phyloP scores from a whole-genome alignment of 2,797 vertebrate species.

The Acipenser oxyrinchus region DNA sequence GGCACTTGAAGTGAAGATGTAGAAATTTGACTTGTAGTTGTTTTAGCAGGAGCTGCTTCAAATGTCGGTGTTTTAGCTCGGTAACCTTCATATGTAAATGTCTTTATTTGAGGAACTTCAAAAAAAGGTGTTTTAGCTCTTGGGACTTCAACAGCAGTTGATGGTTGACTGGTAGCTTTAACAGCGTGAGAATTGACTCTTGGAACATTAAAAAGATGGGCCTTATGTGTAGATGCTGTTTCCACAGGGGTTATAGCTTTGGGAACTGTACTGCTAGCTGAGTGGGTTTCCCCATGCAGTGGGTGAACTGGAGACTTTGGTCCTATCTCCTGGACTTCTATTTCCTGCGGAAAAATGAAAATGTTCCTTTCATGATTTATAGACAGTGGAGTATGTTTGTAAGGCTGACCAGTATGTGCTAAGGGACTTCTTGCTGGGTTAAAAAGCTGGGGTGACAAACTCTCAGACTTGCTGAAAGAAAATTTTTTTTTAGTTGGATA shows the following conservation, averaged over 20 bases:
- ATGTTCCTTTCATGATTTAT: too few relatives aligned
- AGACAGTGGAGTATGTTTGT: slow-evolving; percentile 18
- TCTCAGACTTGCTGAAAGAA: slow-evolving; percentile 40
- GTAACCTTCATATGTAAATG: slow-evolving; percentile 34
- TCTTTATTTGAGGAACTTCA: slow-evolving; percentile 50
- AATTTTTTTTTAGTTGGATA: slow-evolving; percentile 43
- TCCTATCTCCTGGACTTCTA: too few relatives aligned
- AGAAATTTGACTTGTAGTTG: too few relatives aligned
- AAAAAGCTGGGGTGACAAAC: slow-evolving; percentile 41
- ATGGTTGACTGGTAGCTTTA: slow-evolving; percentile 45
- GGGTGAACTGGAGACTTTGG: too few relatives aligned
- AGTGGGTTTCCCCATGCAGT: too few relatives aligned
- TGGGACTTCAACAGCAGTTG: slow-evolving; percentile 33
- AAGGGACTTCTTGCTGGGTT: slow-evolving; percentile 25
- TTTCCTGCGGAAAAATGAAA: too few relatives aligned
- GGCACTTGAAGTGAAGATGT: too few relatives aligned
- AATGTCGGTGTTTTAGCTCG: slow-evolving; percentile 55
- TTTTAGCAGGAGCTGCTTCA: slow-evolving; percentile 29
- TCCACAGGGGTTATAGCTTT: too few relatives aligned
- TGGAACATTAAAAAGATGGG: too few relatives aligned
- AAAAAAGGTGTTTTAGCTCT: slow-evolving; percentile 42
- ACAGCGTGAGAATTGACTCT: slow-evolving; percentile 17
- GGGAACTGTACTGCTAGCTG: too few relatives aligned
- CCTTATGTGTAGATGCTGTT: too few relatives aligned
- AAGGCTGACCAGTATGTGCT: slow-evolving; percentile 51